Evolutionary conservation across 2,888 invertebrate species (phyloP).

Genomic region (Leucoma salicis): DNA sequence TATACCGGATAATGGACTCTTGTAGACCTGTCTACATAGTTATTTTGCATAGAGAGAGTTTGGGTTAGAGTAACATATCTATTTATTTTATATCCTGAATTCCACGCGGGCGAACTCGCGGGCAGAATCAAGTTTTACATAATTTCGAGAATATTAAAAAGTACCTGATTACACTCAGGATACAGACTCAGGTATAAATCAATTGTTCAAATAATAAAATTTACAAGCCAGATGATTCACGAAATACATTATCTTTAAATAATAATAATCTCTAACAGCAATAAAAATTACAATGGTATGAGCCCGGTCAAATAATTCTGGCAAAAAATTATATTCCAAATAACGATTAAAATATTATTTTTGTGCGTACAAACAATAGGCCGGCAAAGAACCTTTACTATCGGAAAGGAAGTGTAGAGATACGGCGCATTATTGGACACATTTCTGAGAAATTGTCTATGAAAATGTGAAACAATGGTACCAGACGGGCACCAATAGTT

Average conservation of each 20-base stretch:
- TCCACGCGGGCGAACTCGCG: too few relatives aligned
- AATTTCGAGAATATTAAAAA: background rate
- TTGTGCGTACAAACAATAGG: constrained; percentile 65
- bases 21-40: too few relatives aligned
- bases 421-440: constrained; percentile 58
- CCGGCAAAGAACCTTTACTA: constrained; percentile 62
- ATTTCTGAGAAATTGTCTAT: constrained; percentile 60
- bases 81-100: too few relatives aligned
- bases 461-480: constrained; percentile 61
- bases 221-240: constrained; percentile 30
- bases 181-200: constrained; percentile 16
- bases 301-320: constrained; percentile 32
- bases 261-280: constrained; percentile 53
- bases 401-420: constrained; percentile 76
- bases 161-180: constrained; percentile 17
- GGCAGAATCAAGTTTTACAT: too few relatives aligned
- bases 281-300: constrained; percentile 63
- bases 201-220: constrained; percentile 28
- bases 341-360: constrained; percentile 75
- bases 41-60: too few relatives aligned
- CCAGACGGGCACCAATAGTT: constrained; percentile 41
- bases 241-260: constrained; percentile 35
- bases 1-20: too few relatives aligned
- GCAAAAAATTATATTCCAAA: constrained; percentile 61
- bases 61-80: too few relatives aligned